phyloP scores from a whole-genome alignment of 2,113 vertebrate genomes.

The Neolamprologus sp. region DNA sequence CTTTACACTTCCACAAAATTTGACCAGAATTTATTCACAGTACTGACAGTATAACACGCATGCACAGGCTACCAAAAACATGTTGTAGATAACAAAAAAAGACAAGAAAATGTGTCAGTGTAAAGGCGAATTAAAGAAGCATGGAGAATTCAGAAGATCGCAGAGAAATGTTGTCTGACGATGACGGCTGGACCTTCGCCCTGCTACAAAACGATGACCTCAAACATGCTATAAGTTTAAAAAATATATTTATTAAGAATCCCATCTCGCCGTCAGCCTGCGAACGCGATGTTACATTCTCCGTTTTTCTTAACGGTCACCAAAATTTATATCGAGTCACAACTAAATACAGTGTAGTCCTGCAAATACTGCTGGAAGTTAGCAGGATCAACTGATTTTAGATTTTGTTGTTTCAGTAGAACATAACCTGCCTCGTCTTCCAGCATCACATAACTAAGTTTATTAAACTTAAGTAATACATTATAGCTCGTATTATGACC shows the following conservation, averaged over 20 bases:
- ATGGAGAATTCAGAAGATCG: background rate
- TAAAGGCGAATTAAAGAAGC: background rate
- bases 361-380: background rate
- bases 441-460: background rate
- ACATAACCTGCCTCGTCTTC: background rate
- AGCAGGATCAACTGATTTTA: background rate
- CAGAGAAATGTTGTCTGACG: background rate
- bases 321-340: background rate
- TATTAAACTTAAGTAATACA: background rate
- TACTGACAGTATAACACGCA: background rate
- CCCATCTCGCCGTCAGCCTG: background rate
- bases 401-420: background rate
- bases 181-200: background rate
- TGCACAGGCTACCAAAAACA: background rate
- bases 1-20: background rate
- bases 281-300: background rate
- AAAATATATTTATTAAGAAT: background rate
- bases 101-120: background rate
- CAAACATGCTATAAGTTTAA: background rate
- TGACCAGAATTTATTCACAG: background rate
- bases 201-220: background rate
- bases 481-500: background rate
- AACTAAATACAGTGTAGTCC: background rate
- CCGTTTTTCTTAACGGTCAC: background rate
- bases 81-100: background rate